Evolutionary conservation across 2,888 invertebrate species (phyloP), one percentile per base, ranked within the genome.

Genomic region (Andrena praecox): DNA sequence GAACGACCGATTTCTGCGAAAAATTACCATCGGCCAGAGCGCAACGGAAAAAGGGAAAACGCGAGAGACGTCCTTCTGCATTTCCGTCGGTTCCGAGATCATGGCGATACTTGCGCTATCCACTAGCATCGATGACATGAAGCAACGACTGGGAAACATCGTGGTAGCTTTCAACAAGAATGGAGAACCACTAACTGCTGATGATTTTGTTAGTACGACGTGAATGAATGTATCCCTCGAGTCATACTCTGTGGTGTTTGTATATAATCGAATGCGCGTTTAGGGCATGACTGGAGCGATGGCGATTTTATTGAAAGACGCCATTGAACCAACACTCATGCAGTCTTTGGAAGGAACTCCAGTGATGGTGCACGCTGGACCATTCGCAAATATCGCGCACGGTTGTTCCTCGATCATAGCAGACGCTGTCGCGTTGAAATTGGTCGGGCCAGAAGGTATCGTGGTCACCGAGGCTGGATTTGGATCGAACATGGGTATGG

Each of bases 321-420:
- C 99, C 0, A 96, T 99, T 80, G 97, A 98, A 92, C 99, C 99
- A 10, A 99, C 98, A 31, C 95, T 99, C 74, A 98, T 99, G 98
- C 99, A 99, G 95, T 98, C 98, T 0, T 94, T 99, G 50, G 99
- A 99, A 94, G 99, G 98, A 27, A 97, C 97, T 0, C 99, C 99
- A 0, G 99, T 99, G 70, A 95, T 99, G 89, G 99, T 99, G 0
- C 99, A 99, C 94, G 96, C 99, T 3, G 99, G 99, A 0, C 99
- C 99, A 1, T 99, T 99, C 95, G 99, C 99, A 64, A 99, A 99
- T 94, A 99, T 99, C 92, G 99, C 99, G 0, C 99, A 99, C 94
- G 99, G 99, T 54, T 99, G 99, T 94, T 99, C 98, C 1, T 99
- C 99, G 33, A 98, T 99, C 87, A 95, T 99, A 54, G 99, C 99